Evolutionary conservation across 2,888 invertebrate genomes (phyloP).

Genomic region (Monopis laevigella): DNA sequence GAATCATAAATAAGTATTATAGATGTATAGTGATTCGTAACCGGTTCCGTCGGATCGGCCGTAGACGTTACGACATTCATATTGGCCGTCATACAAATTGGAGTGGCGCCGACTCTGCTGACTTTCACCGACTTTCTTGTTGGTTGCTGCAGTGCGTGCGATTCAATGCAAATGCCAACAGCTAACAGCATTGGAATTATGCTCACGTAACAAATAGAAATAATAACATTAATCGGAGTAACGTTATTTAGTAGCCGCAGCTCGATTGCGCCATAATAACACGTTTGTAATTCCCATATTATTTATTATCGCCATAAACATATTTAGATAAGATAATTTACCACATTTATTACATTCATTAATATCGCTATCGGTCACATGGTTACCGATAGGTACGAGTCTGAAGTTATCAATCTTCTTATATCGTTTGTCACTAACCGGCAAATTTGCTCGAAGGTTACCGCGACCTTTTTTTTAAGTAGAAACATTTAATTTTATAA

Average conservation of each 20-base stretch:
- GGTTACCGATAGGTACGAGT: slow-evolving; percentile 3
- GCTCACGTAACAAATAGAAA: not conserved
- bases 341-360: slow-evolving; percentile 1
- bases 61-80: not conserved
- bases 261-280: not conserved
- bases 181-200: not conserved
- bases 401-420: too few species aligned
- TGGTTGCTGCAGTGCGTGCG: slow-evolving; percentile 5
- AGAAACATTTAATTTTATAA: not conserved
- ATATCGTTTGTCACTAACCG: slow-evolving; percentile 1
- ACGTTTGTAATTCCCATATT: slow-evolving; percentile 7
- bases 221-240: not conserved
- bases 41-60: slow-evolving; percentile 1
- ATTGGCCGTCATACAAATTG: slow-evolving; percentile 11
- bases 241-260: not conserved
- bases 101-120: slow-evolving; percentile 3
- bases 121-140: slow-evolving; percentile 14
- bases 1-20: slow-evolving; percentile 1
- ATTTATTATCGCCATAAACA: slow-evolving; percentile 3
- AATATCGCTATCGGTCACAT: slow-evolving; percentile 6
- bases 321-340: slow-evolving; percentile 6
- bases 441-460: slow-evolving; percentile 8
- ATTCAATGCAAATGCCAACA: not conserved
- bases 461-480: slow-evolving; percentile 2
- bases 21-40: not conserved